These are phyloP conservation scores for Periphyllus acericola DNA, from an alignment of 2,888 invertebrate species.

Conservation along the genomic window DNA sequence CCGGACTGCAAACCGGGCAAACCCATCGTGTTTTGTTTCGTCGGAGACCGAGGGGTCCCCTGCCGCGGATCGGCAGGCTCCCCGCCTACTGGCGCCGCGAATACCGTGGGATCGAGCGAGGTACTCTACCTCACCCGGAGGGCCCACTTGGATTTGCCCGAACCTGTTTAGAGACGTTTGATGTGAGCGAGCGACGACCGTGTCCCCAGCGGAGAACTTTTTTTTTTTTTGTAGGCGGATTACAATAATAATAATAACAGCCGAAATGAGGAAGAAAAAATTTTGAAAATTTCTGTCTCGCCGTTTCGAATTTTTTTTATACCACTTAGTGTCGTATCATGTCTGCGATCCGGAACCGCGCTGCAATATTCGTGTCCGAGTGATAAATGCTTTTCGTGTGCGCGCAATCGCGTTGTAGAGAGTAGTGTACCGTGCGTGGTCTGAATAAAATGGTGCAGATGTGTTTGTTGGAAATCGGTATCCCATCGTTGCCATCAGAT, in stretches of 20 bases:
- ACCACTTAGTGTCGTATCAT: conserved; percentile 1
- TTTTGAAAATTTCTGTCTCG: conserved; percentile 51
- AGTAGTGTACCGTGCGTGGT: conserved; percentile 28
- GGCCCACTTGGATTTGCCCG: conserved; percentile 41
- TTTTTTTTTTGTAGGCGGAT: conserved; percentile 57
- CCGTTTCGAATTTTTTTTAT: conserved; percentile 12
- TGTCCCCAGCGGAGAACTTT: conserved; percentile 60
- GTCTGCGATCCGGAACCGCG: neutral
- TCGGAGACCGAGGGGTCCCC: neutral
- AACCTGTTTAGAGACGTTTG: conserved; percentile 60
- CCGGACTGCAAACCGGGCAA: conserved; percentile 30
- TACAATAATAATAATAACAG: conserved; percentile 54
- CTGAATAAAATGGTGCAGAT: conserved; percentile 43
- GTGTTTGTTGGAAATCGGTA: conserved; percentile 25
- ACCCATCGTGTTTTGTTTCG: conserved; percentile 59
- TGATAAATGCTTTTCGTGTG: conserved; percentile 37
- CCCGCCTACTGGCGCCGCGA: neutral
- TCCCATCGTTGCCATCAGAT: conserved; percentile 18
- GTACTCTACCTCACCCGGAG: conserved; percentile 48
- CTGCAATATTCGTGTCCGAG: neutral
- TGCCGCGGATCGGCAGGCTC: neutral
- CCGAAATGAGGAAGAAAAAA: conserved; percentile 60
- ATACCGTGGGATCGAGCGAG: conserved; percentile 22
- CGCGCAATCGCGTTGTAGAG: conserved; percentile 18
- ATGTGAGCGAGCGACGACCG: conserved; percentile 55